Percentiles rank a stretch among this genome's conserved stretches.
phyloP scores from a whole-genome alignment of 2,113 vertebrate genomes.

The Anarhynchus alexandrinus region DNA sequence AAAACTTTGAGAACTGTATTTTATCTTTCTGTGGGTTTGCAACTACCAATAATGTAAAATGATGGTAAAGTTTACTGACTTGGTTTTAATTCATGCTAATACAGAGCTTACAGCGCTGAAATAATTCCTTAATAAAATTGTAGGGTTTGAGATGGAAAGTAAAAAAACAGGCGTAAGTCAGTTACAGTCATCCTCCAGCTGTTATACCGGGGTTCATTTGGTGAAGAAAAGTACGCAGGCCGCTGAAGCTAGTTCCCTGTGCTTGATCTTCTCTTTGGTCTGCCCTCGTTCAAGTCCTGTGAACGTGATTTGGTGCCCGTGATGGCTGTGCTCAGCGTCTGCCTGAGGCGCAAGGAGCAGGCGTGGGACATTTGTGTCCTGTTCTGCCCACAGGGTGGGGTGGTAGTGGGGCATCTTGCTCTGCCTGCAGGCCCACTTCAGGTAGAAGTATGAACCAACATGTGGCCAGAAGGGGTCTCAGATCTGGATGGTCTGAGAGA shows the following conservation, averaged over 20 bases:
- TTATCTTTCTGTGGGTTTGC: not conserved
- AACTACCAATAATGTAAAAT: not conserved
- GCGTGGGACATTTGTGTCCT: not conserved
- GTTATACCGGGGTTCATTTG: not conserved
- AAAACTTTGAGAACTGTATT: not conserved
- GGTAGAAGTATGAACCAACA: not conserved
- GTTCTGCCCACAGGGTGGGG: not conserved
- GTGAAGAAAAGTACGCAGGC: not conserved
- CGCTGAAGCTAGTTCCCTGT: not conserved
- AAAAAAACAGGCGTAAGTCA: not conserved
- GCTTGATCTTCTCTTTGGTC: not conserved
- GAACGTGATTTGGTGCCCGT: not conserved
- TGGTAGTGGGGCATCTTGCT: not conserved
- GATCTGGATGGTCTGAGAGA: not conserved
- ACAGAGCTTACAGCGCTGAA: not conserved
- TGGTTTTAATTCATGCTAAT: not conserved
- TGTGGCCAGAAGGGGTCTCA: not conserved
- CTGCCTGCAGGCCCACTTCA: not conserved
- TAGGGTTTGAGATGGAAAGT: not conserved
- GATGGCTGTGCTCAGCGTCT: not conserved
- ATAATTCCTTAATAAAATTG: not conserved
- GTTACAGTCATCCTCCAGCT: not conserved
- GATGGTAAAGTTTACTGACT: not conserved
- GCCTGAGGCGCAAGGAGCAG: not conserved
- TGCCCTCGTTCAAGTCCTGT: not conserved